Evolutionary conservation across 2,113 vertebrate genomes (phyloP).

Genomic region (Isichthys henryi): DNA sequence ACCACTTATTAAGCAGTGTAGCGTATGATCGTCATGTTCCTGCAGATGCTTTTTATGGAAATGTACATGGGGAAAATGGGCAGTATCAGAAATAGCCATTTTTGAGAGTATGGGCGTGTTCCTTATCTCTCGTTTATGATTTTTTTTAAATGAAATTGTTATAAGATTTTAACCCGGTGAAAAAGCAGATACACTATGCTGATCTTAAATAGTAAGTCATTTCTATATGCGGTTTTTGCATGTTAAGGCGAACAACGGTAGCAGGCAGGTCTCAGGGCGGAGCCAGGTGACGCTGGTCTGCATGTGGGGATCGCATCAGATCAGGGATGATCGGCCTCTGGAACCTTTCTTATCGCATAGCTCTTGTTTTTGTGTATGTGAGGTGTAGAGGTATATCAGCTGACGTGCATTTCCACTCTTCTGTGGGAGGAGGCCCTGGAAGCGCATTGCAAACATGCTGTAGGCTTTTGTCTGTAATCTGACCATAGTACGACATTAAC

Average conservation of each 20-base stretch:
- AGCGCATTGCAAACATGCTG: background rate
- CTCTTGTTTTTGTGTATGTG: background rate
- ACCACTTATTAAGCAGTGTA: background rate
- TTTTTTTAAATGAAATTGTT: background rate
- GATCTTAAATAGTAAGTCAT: background rate
- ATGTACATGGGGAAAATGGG: background rate
- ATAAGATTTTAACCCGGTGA: background rate
- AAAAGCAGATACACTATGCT: background rate
- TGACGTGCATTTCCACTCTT: background rate
- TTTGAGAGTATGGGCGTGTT: slow-evolving; percentile 11
- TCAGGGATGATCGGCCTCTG: background rate
- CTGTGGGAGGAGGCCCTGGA: background rate
- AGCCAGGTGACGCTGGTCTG: background rate
- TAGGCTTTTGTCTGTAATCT: background rate
- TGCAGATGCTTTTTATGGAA: background rate
- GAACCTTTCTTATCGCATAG: background rate
- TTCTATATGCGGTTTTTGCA: background rate
- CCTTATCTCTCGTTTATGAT: background rate
- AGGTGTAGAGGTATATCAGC: background rate
- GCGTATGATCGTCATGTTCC: background rate
- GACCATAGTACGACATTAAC: background rate
- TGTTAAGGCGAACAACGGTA: background rate
- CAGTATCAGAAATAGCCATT: background rate
- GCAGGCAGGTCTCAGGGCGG: background rate
- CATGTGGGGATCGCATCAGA: background rate